Evolutionary conservation across 2,113 vertebrate species (phyloP), one percentile per base, ranked within the genome.

Genomic region (Oreotrochilus melanogaster): DNA sequence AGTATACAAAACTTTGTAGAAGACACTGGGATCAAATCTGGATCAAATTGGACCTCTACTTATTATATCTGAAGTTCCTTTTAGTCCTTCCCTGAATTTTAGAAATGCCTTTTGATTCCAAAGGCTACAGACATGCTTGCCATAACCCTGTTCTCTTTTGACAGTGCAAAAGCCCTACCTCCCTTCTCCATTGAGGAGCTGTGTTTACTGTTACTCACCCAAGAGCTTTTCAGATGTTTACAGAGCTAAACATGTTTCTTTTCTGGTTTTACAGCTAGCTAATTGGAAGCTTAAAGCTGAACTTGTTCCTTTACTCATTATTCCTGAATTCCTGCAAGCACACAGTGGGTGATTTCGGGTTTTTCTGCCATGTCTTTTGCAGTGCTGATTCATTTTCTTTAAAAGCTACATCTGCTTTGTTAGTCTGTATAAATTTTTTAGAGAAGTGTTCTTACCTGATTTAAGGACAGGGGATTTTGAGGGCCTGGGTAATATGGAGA

Each of bases 141-240:
- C 2, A 0, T 39, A 72, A 45, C 14, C 6, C 5, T 16, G 8
- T 42, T 54, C 45, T 16, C 17, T 42, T 73, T 64, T 51, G 47
- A 18, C 30, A 24, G 48, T 16, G 13, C 6, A 1, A 23, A 76
- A 72, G 50, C 21, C 18, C 37, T 51, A 2, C 45, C 54, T 83
- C 2, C 6, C 8, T 12, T 33, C 54, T 71, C 14, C 14, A 7
- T 2, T 47, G 50, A 57, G 69, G 22, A 76, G 11, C 1, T 0
- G 4, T 51, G 12, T 71, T 94, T 94, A 21, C 37, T 23, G 89
- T 88, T 51, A 66, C 45, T 95, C 48, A 71, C 57, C 78, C 73
- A 67, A 58, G 45, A 65, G 30, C 31, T 71, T 79, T 64, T 53
- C 86, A 47, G 60, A 30, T 86, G n/a, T 95, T 93, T 94, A 8